A percentile compares a stretch with the other conserved stretches of the same genome.
phyloP scores from a whole-genome alignment of 1,140 invertebrate species.

The Listronotus bonariensis region DNA sequence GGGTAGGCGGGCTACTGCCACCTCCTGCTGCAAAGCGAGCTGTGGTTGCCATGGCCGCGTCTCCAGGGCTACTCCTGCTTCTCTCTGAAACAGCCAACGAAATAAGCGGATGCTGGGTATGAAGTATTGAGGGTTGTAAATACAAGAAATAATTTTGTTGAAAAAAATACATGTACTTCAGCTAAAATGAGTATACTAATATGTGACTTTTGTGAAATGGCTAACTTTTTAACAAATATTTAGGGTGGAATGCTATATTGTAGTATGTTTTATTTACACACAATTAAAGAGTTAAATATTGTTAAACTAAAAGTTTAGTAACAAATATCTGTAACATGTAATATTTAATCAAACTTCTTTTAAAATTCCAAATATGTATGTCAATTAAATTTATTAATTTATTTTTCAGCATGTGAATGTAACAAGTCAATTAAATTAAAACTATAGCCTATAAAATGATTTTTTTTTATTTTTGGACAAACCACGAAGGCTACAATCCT shows the following conservation, averaged over 20 bases:
- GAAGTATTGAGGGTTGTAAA: constrained; percentile 1
- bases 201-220: constrained; percentile 13
- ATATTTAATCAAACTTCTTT: too few species aligned
- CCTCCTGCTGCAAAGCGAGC: constrained; percentile 55
- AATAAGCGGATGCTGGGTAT: constrained; percentile 15
- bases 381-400: too few species aligned
- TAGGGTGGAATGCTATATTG: not conserved
- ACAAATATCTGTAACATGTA: too few species aligned
- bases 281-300: too few species aligned
- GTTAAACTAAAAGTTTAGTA: too few species aligned
- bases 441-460: too few species aligned
- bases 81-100: constrained; percentile 46
- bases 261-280: not conserved
- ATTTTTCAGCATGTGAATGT: too few species aligned
- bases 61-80: constrained; percentile 52
- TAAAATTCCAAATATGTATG: too few species aligned
- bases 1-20: constrained; percentile 52
- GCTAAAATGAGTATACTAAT: constrained; percentile 5
- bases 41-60: constrained; percentile 55
- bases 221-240: constrained; percentile 11
- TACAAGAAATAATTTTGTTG: constrained; percentile 9
- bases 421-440: too few species aligned
- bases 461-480: too few species aligned
- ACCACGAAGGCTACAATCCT: too few species aligned
- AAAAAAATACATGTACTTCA: not conserved